Conservation (phyloP, 2,113 vertebrate genomes). For the Neofelis nebulosa region DNA sequence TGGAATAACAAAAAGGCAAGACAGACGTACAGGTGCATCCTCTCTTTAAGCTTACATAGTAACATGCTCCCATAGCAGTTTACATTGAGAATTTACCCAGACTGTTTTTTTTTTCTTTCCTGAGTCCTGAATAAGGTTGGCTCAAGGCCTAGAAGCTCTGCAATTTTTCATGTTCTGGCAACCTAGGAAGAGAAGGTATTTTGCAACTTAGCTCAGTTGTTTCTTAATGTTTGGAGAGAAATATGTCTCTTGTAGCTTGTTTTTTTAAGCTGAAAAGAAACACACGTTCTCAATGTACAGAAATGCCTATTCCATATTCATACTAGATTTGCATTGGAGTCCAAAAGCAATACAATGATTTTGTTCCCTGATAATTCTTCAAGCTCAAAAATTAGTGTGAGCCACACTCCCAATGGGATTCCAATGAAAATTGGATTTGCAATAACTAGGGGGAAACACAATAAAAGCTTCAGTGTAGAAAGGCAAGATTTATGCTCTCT, state of each 20-base stretch:
- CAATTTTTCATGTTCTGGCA: conserved; percentile 68
- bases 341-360: conserved; percentile 69
- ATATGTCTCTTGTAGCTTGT: conserved; percentile 53
- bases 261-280: conserved; percentile 67
- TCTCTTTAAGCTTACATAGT: neutral
- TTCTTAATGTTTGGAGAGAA: conserved; percentile 69
- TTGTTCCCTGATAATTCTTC: conserved; percentile 74
- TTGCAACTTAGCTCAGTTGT: conserved; percentile 73
- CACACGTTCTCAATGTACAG: conserved; percentile 61
- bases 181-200: conserved; percentile 68
- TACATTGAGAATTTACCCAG: conserved; percentile 41
- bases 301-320: conserved; percentile 66
- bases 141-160: conserved; percentile 59
- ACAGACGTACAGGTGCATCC: neutral
- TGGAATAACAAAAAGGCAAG: neutral
- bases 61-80: neutral
- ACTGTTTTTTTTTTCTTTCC: neutral
- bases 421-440: conserved; percentile 46
- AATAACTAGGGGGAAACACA: conserved; percentile 32
- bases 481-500: conserved; percentile 55
- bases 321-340: conserved; percentile 68
- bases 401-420: conserved; percentile 26
- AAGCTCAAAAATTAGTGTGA: conserved; percentile 59
- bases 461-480: conserved; percentile 33
- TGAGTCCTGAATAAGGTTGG: conserved; percentile 62